These are phyloP conservation scores for Sylvietta virens DNA, from an alignment of 2,113 vertebrate species.

Conservation along the genomic window DNA sequence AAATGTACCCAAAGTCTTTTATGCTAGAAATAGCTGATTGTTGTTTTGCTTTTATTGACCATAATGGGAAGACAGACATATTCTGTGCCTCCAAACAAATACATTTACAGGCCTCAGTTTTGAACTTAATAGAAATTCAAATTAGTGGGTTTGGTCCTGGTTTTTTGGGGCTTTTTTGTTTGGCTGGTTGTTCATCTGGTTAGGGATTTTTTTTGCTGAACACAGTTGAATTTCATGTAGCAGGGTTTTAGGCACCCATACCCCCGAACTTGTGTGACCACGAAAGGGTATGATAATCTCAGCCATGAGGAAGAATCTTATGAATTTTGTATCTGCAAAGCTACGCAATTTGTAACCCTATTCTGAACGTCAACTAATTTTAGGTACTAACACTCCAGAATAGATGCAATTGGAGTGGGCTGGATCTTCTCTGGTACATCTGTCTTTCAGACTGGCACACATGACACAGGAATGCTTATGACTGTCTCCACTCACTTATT, in stretches of 20 bases:
- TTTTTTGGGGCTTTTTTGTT: fast-evolving
- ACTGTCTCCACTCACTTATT: not conserved
- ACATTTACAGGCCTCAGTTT: not conserved
- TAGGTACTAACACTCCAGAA: not conserved
- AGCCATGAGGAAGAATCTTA: not conserved
- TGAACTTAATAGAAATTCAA: not conserved
- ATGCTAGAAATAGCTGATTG: not conserved
- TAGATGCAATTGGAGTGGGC: not conserved
- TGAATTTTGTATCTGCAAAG: not conserved
- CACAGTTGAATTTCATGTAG: not conserved
- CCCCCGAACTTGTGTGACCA: not conserved
- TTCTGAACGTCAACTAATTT: not conserved
- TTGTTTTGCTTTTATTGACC: not conserved
- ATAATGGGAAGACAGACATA: not conserved
- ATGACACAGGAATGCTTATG: not conserved
- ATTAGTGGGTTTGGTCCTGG: not conserved
- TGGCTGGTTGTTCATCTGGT: not conserved
- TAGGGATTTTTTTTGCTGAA: not conserved
- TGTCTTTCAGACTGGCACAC: not conserved
- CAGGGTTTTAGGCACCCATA: not conserved
- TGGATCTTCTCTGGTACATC: not conserved
- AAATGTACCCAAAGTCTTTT: not conserved
- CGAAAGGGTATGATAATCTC: not conserved
- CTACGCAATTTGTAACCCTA: not conserved
- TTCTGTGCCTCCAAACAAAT: not conserved